A percentile compares a stretch with the other conserved stretches of the same genome.
These are phyloP conservation scores for Agapornis canus DNA, from an alignment of 2,797 vertebrate genomes.

Conservation along the genomic window DNA sequence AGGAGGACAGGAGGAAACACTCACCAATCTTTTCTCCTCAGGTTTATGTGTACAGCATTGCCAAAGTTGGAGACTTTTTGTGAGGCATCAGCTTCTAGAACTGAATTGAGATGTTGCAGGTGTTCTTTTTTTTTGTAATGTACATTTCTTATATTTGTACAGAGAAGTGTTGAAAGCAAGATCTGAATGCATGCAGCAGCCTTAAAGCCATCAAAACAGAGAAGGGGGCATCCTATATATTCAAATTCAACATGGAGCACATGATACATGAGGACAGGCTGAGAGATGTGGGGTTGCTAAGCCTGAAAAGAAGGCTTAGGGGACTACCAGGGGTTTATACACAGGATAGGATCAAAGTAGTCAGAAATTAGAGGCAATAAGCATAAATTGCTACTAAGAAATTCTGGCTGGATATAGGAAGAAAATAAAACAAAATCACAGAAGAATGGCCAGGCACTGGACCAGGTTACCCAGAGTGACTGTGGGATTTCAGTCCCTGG, in stretches of 20 bases:
- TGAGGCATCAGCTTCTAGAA: background rate
- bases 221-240: background rate
- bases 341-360: background rate
- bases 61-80: background rate
- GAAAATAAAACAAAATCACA: background rate
- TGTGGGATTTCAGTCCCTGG: background rate
- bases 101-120: background rate
- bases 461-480: background rate
- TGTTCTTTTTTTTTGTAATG: background rate
- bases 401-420: background rate
- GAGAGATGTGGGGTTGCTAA: background rate
- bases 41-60: background rate
- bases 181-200: background rate
- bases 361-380: background rate
- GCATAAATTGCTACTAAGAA: background rate
- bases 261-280: background rate
- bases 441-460: background rate
- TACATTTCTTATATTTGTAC: background rate
- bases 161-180: background rate
- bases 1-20: background rate
- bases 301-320: background rate
- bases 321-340: background rate
- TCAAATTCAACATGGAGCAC: background rate
- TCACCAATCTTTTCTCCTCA: background rate
- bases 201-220: background rate